These are phyloP conservation scores for Chrysolina haemoptera DNA, from an alignment of 2,888 invertebrate genomes.

Conservation along the genomic window DNA sequence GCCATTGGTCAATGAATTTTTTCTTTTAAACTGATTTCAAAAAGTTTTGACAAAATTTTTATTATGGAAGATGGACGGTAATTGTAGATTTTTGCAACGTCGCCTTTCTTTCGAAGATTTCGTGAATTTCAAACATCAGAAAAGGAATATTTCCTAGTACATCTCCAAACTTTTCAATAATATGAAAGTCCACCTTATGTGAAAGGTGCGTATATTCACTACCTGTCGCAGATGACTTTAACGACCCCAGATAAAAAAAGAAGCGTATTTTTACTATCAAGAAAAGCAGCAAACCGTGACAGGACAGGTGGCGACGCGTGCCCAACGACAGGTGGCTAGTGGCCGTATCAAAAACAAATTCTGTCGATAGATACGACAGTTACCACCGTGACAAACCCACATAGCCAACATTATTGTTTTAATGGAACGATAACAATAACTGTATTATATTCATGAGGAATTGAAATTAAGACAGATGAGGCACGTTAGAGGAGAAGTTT, in stretches of 20 bases:
- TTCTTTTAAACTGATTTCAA: no score
- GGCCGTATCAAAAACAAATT: conserved; percentile 22
- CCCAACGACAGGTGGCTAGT: conserved; percentile 23
- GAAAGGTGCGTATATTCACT: not conserved
- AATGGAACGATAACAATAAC: not conserved
- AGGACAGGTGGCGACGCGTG: conserved; percentile 30
- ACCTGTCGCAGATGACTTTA: conserved; percentile 20
- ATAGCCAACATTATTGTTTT: conserved; percentile 5
- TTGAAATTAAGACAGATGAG: not conserved
- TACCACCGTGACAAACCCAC: conserved; percentile 17
- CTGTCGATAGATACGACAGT: conserved; percentile 11
- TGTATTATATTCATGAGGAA: not conserved
- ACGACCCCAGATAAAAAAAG: conserved; percentile 17
- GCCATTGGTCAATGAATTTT: no score
- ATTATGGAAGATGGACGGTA: no score
- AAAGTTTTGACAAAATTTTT: no score
- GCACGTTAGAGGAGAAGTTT: no score
- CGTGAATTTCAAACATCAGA: no score
- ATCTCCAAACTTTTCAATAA: not conserved
- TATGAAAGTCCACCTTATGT: not conserved
- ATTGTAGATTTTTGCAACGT: no score
- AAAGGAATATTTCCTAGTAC: no score
- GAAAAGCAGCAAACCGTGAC: conserved; percentile 25
- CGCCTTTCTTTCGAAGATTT: no score
- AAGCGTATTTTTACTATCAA: conserved; percentile 15